Evolutionary conservation across 2,888 invertebrate genomes (phyloP).

Genomic region (Macrophya annulata): DNA sequence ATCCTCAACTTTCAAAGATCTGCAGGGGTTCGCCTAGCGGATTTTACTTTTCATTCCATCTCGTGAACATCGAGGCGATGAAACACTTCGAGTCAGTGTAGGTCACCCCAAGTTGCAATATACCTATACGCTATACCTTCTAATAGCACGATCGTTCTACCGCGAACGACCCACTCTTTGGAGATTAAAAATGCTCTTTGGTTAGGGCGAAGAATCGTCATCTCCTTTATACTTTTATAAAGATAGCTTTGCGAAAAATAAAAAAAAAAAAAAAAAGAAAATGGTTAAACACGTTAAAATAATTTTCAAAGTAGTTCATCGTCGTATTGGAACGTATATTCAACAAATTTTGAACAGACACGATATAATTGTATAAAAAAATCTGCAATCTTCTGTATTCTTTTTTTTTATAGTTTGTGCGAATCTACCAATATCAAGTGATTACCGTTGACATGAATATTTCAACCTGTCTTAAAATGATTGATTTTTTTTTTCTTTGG

Average conservation of each 20-base stretch:
- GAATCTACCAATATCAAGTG: background rate
- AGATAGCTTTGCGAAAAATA: background rate
- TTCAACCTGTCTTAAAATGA: slow-evolving; percentile 1
- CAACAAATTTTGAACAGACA: background rate
- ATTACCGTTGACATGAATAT: slow-evolving; percentile 18
- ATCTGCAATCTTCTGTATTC: background rate
- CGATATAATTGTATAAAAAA: background rate
- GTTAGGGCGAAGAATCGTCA: background rate
- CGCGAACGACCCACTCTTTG: slow-evolving; percentile 27
- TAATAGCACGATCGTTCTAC: slow-evolving; percentile 10
- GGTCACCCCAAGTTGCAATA: background rate
- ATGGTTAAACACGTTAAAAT: background rate
- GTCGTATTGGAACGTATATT: background rate
- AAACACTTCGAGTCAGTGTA: background rate
- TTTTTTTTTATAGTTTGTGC: background rate
- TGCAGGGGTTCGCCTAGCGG: background rate
- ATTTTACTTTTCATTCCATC: slow-evolving; percentile 16
- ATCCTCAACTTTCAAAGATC: background rate
- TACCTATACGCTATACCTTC: background rate
- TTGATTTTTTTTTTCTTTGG: slow-evolving; percentile 26
- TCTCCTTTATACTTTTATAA: background rate
- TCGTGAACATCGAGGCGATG: slow-evolving; percentile 8
- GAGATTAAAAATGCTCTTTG: slow-evolving; percentile 20
- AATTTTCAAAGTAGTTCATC: background rate
- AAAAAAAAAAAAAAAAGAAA: background rate